Evolutionary conservation across 2,113 vertebrate species (phyloP).

Genomic region (Oenanthe oenanthe): DNA sequence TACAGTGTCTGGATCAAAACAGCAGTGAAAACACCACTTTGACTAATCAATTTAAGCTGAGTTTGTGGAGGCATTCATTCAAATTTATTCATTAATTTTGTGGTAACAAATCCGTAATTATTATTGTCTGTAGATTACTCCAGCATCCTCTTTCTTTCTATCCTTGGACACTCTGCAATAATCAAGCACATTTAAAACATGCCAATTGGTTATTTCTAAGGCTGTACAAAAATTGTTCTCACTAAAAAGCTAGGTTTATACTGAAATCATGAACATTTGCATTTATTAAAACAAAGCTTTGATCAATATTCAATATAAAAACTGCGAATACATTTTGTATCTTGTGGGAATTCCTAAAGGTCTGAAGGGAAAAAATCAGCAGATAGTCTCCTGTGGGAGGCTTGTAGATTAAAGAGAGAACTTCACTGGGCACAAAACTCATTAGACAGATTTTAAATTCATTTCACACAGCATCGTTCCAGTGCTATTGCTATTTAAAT

Average conservation of each 20-base stretch:
- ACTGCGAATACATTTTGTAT: not conserved
- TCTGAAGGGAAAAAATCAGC: constrained; percentile 1
- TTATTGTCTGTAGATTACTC: not conserved
- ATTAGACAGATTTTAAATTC: constrained; percentile 1
- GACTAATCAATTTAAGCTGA: not conserved
- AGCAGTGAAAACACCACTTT: not conserved
- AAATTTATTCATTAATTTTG: not conserved
- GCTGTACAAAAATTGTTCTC: not conserved
- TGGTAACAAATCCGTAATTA: not conserved
- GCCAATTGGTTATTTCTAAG: not conserved
- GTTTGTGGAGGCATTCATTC: not conserved
- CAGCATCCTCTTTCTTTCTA: not conserved
- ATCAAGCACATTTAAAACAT: not conserved
- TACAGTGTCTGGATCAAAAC: not conserved
- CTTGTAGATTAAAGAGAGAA: constrained; percentile 29
- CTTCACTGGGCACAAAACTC: constrained; percentile 4
- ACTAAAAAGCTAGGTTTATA: constrained; percentile 1
- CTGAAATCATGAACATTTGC: constrained; percentile 6
- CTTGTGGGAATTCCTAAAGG: not conserved
- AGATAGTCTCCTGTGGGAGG: not conserved
- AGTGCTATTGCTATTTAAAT: not conserved
- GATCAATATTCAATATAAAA: constrained; percentile 31
- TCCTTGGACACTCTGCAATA: not conserved
- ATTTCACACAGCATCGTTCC: not conserved
- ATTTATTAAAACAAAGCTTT: constrained; percentile 18